These are phyloP conservation scores for Phorcus lineatus DNA, from an alignment of 2,888 invertebrate genomes.

Conservation along the genomic window DNA sequence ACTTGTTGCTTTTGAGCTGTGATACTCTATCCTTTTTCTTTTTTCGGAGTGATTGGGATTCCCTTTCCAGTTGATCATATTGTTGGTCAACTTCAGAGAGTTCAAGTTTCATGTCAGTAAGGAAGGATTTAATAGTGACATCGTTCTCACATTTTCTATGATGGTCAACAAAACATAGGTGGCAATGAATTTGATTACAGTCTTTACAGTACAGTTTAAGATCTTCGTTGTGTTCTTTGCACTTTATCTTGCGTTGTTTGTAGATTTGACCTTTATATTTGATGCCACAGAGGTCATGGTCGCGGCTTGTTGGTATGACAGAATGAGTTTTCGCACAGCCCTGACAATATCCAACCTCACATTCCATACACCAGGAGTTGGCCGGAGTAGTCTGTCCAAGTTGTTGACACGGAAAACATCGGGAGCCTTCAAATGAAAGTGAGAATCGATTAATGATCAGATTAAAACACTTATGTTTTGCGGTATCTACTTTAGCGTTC, in stretches of 20 bases:
- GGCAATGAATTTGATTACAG: neutral
- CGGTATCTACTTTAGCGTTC: no score
- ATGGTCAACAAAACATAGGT: neutral
- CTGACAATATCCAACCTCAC: neutral
- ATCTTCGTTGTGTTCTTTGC: neutral
- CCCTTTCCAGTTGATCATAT: no score
- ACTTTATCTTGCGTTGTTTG: neutral
- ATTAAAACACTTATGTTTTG: no score
- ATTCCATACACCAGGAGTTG: neutral
- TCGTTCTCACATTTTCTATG: neutral
- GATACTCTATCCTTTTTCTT: no score
- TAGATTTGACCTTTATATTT: neutral
- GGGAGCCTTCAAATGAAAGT: neutral
- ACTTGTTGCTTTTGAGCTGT: no score
- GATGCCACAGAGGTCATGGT: neutral
- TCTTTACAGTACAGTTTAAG: neutral
- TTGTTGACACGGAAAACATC: neutral
- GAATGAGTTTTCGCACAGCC: neutral
- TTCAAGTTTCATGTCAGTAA: neutral
- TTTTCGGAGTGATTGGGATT: no score
- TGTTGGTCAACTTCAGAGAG: neutral
- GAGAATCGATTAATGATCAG: no score
- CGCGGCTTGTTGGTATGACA: neutral
- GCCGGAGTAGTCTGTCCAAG: neutral
- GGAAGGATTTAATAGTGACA: neutral